Base-by-base conservation (phyloP, 2,113 vertebrate species). In the Loxodonta africana region DNA sequence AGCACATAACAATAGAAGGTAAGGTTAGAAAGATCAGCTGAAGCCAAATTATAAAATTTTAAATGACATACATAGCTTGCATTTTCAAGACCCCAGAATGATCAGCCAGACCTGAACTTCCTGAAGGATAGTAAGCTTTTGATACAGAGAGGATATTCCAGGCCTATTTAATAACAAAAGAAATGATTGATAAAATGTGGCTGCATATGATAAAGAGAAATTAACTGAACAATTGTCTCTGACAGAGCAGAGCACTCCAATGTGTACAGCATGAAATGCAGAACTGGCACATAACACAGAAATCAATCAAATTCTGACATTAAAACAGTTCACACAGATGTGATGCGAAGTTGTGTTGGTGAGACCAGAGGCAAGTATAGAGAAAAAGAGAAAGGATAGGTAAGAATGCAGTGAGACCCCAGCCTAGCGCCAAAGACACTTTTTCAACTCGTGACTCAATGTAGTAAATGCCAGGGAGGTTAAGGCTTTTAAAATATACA, bases 181-280 rank as follows among this genome's bases (percentile, higher is more conserved):
- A 37, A 37, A 4, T 53, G 69, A 90, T 73, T 69, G 4, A 71
- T 48, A 78, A 96, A 81, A 11, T 91, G 8, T 69, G 92, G 71
- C 21, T 62, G 18, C n/a, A 20, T 76, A 7, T 86, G 8, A 5
- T 69, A 37, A 65, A 62, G 67, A 81, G 10, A 83, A 92, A 84
- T 60, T 90, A 91, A 90, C 17, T n/a, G 25, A 48, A 89, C 51
- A 83, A 83, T 28, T 94, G 46, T 18, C 62, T 67, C 69, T 76
- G 30, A 77, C 21, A 77, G 18, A 89, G 37, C 51, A 63, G 21
- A 88, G 41, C 21, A 77, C 37, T 62, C 46, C 62, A 76, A 71
- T 48, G 20, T 85, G 48, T 26, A 88, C 2, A 88, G 30, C 62
- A 74, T 96, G 30, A 91, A 73, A 80, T 74, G 89, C 57, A 92